Evolutionary conservation across 2,797 vertebrate species (phyloP), one percentile per base, ranked within the genome.

Genomic region (Gymnocypris eckloni): DNA sequence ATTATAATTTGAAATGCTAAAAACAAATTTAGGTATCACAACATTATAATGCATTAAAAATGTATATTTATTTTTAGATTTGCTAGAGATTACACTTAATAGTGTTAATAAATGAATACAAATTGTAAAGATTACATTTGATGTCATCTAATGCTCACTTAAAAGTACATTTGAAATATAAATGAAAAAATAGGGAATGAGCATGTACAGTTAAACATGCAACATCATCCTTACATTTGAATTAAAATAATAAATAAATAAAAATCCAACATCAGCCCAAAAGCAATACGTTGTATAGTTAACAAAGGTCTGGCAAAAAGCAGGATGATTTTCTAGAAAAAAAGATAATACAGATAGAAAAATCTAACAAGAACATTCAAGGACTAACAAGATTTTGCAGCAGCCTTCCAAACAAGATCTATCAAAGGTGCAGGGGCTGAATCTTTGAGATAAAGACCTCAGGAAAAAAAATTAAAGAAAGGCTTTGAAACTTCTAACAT

Each of bases 371-470:
- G 20, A 54, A 70, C 28, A 56, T 56, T 56, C 11, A 59, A 59
- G 33, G 20, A 43, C 67, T 72, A 73, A 33, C 52, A 73, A 83
- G 61, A 66, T 25, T 28, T 43, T 25, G n/a, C 18, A 48, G 18
- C 4, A 83, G 4, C 25, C 43, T 50, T 64, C 64, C 39, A 73
- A 83, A 83, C 39, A 83, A 61, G 41, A 52, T 20, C 7, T 78
- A 80, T 87, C 75, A 78, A 71, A 86, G 71, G 78, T 67, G 67
- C 43, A 86, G 72, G 72, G 7, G 67, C 43, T 18, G 11, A 13
- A 54, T 25, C 71, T 71, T 70, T 78, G 5, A 43, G 75, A 83
- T 72, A 50, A 75, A 45, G 16, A 52, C 11, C 67, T 64, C 16
- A 41, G 16, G 5, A 50, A 41, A 83, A 20, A 22, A 28, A 59